Evolutionary conservation across 2,888 invertebrate genomes (phyloP).

Genomic region (Seira sanloemensis): DNA sequence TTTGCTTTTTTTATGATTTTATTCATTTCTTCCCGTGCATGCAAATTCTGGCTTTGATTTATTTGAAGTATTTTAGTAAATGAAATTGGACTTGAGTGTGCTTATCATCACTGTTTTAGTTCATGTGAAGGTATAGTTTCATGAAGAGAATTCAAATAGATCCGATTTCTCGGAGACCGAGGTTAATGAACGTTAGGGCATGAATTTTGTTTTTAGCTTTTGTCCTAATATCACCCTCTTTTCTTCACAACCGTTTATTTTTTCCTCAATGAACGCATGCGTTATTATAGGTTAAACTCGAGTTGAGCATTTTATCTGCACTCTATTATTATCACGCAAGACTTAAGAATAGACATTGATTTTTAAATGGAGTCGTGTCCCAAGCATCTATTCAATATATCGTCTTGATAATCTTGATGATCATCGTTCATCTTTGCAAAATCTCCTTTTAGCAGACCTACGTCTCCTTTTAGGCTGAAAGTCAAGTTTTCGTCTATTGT

Average conservation of each 20-base stretch:
- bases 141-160: not conserved
- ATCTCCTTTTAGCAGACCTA: not conserved
- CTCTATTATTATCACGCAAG: not conserved
- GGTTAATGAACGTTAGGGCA: not conserved
- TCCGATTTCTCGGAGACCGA: not conserved
- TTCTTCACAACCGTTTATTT: not conserved
- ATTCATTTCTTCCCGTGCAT: not conserved
- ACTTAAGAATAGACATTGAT: not conserved
- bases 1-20: conserved; percentile 37
- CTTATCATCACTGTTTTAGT: too few relatives aligned
- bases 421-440: not conserved
- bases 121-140: too few relatives aligned
- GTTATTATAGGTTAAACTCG: not conserved
- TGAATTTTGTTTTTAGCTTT: not conserved
- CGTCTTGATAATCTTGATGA: too few relatives aligned
- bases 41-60: conserved; percentile 23
- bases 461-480: not conserved
- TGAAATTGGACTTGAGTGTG: too few relatives aligned
- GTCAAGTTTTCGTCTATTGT: not conserved
- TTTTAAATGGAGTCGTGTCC: not conserved
- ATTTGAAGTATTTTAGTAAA: too few relatives aligned
- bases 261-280: not conserved
- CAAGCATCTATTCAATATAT: not conserved
- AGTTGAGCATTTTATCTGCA: not conserved
- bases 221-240: conserved; percentile 2